A percentile compares a stretch with the other conserved stretches of the same genome.
phyloP scores from a whole-genome alignment of 2,797 vertebrate genomes.

The Scolopax rusticola region DNA sequence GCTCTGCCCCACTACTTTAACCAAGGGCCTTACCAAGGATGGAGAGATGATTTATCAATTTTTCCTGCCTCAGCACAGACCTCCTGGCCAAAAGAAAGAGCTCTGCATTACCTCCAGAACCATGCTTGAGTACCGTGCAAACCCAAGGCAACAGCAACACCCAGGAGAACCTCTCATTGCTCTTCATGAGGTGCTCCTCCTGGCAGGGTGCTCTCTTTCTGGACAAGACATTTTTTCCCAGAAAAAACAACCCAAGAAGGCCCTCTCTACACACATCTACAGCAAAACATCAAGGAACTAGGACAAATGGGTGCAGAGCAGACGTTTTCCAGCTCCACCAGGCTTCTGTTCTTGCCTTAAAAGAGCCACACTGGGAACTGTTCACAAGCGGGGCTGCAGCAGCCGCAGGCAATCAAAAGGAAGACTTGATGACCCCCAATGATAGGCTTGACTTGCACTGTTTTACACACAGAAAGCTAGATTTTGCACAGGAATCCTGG shows the following conservation, averaged over 20 bases:
- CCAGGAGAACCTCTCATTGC: background rate
- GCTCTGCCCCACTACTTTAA: background rate
- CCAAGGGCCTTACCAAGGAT: background rate
- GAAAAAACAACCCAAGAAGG: background rate
- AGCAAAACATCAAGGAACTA: background rate
- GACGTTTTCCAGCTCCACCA: background rate
- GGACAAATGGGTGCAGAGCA: background rate
- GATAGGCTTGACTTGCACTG: background rate
- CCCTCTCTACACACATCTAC: too few relatives aligned
- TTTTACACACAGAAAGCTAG: background rate
- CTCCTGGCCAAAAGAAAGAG: background rate
- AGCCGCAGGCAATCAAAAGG: background rate
- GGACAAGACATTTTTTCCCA: background rate
- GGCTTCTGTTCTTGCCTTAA: background rate
- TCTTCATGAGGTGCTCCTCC: background rate
- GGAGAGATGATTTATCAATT: background rate
- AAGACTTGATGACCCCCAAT: background rate
- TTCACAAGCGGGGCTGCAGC: background rate
- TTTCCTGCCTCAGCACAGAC: background rate
- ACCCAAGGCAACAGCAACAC: background rate
- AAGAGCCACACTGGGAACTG: background rate
- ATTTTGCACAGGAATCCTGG: background rate
- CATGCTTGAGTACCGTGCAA: accelerated
- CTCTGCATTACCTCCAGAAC: background rate
- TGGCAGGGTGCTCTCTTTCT: background rate